phyloP scores from a whole-genome alignment of 2,113 vertebrate genomes.

The Pungitius pungitius region DNA sequence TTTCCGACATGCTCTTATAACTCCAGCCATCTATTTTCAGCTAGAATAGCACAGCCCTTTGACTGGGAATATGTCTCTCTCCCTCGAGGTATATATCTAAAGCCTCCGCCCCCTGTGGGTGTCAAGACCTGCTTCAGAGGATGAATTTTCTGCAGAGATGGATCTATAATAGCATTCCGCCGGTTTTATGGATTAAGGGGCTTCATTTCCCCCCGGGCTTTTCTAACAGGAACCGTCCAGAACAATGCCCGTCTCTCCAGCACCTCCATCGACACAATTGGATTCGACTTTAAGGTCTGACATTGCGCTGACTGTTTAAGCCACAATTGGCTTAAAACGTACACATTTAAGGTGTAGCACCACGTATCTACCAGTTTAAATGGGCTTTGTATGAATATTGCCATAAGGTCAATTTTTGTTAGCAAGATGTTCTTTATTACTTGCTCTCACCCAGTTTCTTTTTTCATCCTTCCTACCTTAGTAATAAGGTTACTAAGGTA shows the following conservation, averaged over 20 bases:
- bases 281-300: constrained; percentile 87
- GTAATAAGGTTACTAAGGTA: no score
- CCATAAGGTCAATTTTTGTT: neutral
- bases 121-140: constrained; percentile 85
- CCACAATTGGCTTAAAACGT: neutral
- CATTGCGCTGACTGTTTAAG: neutral
- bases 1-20: constrained; percentile 10
- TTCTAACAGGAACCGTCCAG: constrained; percentile 91
- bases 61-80: neutral
- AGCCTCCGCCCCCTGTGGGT: constrained; percentile 91
- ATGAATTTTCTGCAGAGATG: constrained; percentile 85
- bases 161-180: constrained; percentile 84
- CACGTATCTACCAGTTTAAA: neutral
- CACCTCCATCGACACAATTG: constrained; percentile 88
- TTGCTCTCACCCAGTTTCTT: neutral
- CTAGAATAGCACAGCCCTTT: neutral
- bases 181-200: constrained; percentile 92
- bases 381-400: neutral
- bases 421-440: neutral
- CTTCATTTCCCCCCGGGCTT: constrained; percentile 94
- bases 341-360: neutral
- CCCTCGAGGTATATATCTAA: constrained; percentile 88
- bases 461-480: no score
- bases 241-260: constrained; percentile 86
- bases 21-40: constrained; percentile 7